Evolutionary conservation across 2,797 vertebrate species (phyloP), one percentile per base, ranked within the genome.

Genomic region (Ctenopoma kingsleyae): DNA sequence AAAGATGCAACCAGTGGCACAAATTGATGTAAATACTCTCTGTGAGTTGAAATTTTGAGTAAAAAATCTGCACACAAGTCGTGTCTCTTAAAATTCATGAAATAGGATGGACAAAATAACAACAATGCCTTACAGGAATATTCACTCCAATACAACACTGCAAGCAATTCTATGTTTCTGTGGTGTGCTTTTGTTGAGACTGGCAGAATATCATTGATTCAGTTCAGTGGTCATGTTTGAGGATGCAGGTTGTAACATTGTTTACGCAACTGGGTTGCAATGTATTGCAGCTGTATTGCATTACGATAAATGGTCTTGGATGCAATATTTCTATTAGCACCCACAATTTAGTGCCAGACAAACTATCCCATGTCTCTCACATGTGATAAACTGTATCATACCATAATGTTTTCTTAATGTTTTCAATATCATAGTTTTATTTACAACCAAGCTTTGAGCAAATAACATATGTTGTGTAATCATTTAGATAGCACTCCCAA

Each of bases 381-480:
- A 55, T 61, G 53, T 50, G 12, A 70, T 47, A 66, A 41, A 32
- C 44, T 30, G 17, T 25, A 53, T 1, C 0, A 19, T 52, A 48
- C 48, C 23, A 25, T 53, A 17, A 63, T 8, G 1, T 60, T 23
- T 17, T 49, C 27, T 22, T 53, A 17, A 63, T 8, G 1, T 60
- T 23, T 17, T 52, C 11, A 17, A 22, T 40, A 73, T 74, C 30
- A 52, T 49, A 50, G 53, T 38, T 63, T 80, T 80, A 84, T 86
- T 85, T 74, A 80, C 75, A 57, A 50, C 54, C 15, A 4, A 66
- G 67, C 73, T 64, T 40, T 20, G 40, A 60, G 41, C 48, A 57
- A 51, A 74, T 60, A 55, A 38, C 76, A 76, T 84, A 82, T 83
- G 77, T 77, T 81, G 65, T 78, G 73, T 53, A 75, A 88, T 85